Conservation (phyloP, 1,140 invertebrate genomes). For the Eupeodes corollae region DNA sequence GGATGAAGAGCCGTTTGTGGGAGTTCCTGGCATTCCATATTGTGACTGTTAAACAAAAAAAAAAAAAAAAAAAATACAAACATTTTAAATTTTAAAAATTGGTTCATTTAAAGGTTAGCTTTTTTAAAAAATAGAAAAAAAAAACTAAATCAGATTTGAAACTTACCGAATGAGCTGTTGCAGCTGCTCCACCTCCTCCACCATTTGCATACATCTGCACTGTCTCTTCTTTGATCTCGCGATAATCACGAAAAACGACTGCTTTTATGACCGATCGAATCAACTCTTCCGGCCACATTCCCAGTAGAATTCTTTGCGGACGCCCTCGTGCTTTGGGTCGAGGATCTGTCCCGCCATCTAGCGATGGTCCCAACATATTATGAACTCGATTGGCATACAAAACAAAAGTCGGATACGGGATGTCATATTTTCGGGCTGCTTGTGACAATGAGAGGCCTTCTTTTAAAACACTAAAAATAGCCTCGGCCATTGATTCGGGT, state of each 20-base stretch:
- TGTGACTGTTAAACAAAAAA: conserved; percentile 40
- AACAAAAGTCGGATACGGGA: conserved; percentile 87
- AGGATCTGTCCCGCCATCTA: conserved; percentile 75
- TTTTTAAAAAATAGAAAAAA: neutral
- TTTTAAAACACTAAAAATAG: conserved; percentile 81
- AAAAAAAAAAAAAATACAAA: conserved; percentile 24
- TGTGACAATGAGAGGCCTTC: conserved; percentile 80
- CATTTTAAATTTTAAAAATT: too few relatives aligned
- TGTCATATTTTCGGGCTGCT: conserved; percentile 83
- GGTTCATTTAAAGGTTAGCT: neutral
- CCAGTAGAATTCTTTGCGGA: conserved; percentile 77
- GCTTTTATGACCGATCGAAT: conserved; percentile 81
- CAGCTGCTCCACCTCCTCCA: conserved; percentile 35
- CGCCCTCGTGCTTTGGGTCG: conserved; percentile 78
- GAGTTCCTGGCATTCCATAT: conserved; percentile 19
- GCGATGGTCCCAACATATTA: conserved; percentile 83
- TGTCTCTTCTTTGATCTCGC: conserved; percentile 59
- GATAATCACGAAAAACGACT: conserved; percentile 76
- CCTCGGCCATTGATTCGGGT: conserved; percentile 87
- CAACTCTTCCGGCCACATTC: conserved; percentile 85
- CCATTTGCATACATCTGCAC: conserved; percentile 43
- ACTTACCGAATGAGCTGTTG: conserved; percentile 28
- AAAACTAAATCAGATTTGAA: neutral
- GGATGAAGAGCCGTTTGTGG: conserved; percentile 7
- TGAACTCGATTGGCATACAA: conserved; percentile 87